A percentile compares a stretch with the other conserved stretches of the same genome.
These are phyloP conservation scores for Gadopsis marmoratus DNA, from an alignment of 2,797 vertebrate species.

Conservation along the genomic window DNA sequence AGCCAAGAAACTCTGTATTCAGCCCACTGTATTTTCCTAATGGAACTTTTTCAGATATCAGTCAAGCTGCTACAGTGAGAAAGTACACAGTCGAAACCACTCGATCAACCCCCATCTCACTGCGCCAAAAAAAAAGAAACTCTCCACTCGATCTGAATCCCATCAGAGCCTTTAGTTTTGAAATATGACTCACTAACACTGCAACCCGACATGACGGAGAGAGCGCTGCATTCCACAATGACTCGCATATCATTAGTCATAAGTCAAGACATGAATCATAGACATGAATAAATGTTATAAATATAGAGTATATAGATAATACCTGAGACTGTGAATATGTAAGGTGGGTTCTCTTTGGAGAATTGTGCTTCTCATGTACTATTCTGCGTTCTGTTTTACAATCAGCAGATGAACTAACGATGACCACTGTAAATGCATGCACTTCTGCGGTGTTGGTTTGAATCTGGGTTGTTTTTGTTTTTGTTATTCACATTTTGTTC, in stretches of 20 bases:
- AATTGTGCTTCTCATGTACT: slow-evolving; percentile 82
- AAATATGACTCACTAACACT: slow-evolving; percentile 78
- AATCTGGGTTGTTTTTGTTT: slow-evolving; percentile 59
- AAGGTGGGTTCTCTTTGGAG: slow-evolving; percentile 80
- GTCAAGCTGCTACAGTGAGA: slow-evolving; percentile 78
- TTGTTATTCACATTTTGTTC: slow-evolving; percentile 50
- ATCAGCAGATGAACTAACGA: slow-evolving; percentile 79
- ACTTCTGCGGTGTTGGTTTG: slow-evolving; percentile 82
- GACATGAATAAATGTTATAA: slow-evolving; percentile 82
- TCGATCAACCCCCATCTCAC: slow-evolving; percentile 69
- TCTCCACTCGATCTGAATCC: slow-evolving; percentile 67
- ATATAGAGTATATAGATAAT: slow-evolving; percentile 86
- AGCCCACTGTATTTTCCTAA: slow-evolving; percentile 70
- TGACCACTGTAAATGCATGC: slow-evolving; percentile 88
- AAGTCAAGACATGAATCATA: slow-evolving; percentile 75
- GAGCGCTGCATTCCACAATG: slow-evolving; percentile 67
- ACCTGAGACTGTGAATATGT: slow-evolving; percentile 89
- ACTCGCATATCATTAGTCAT: slow-evolving; percentile 79
- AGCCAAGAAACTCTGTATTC: slow-evolving; percentile 60
- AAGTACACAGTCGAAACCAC: slow-evolving; percentile 64
- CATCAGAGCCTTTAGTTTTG: slow-evolving; percentile 80
- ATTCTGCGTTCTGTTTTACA: slow-evolving; percentile 82
- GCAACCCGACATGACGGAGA: slow-evolving; percentile 56
- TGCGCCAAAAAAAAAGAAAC: slow-evolving; percentile 25
- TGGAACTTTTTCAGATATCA: slow-evolving; percentile 73